Percentiles rank a stretch among this genome's conserved stretches.
Conservation (phyloP, 2,113 vertebrate genomes). For the Microtus montanus region DNA sequence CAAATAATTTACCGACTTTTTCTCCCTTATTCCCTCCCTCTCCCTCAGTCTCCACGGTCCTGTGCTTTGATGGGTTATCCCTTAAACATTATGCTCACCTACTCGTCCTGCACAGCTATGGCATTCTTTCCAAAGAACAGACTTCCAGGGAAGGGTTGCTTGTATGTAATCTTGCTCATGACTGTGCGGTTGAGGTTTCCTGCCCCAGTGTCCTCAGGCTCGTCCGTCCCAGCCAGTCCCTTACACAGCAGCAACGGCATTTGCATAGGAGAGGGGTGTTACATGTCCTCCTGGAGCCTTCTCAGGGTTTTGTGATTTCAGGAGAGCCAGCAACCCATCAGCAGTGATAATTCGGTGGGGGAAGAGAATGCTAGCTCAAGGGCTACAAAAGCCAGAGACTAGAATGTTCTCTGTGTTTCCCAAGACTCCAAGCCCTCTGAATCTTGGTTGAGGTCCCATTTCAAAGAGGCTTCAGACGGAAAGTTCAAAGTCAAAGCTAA, state of each 20-base stretch:
- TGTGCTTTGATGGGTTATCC: neutral
- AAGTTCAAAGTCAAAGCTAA: constrained; percentile 28
- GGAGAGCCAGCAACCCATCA: neutral
- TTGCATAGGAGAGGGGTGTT: neutral
- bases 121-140: neutral
- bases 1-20: neutral
- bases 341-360: neutral
- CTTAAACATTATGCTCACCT: neutral
- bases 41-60: too few relatives aligned
- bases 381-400: neutral
- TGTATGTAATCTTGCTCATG: neutral
- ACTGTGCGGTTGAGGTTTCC: neutral
- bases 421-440: neutral
- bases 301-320: neutral
- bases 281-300: neutral
- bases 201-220: neutral
- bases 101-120: neutral
- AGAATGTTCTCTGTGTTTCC: neutral
- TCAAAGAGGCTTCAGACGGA: neutral
- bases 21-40: fast-evolving
- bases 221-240: neutral
- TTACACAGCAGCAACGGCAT: neutral
- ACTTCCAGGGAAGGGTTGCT: neutral
- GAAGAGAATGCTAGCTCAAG: neutral
- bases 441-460: neutral